A percentile compares a stretch with the other conserved stretches of the same genome.
Evolutionary conservation across 2,888 invertebrate genomes (phyloP).

Genomic region (Thyatira batis): DNA sequence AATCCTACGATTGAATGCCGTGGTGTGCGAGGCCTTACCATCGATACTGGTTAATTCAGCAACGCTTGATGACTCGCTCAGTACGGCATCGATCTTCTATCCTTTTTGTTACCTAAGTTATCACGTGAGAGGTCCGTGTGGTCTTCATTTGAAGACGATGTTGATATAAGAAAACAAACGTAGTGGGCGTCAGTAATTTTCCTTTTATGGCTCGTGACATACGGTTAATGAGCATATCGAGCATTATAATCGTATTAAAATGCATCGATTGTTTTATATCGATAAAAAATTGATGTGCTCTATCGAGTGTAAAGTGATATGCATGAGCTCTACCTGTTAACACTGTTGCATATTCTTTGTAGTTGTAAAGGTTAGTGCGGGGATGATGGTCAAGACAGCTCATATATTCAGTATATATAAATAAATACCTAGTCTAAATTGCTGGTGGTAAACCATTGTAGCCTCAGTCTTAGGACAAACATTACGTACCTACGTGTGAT

Average conservation of each 20-base stretch:
- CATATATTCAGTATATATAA: too few relatives aligned
- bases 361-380: background rate
- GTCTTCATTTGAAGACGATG: too few relatives aligned
- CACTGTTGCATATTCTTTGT: background rate
- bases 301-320: constrained; percentile 3
- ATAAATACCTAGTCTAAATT: too few relatives aligned
- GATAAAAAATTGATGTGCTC: background rate
- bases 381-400: too few relatives aligned
- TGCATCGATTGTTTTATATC: background rate
- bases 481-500: too few relatives aligned
- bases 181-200: constrained; percentile 52
- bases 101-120: too few relatives aligned
- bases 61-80: background rate
- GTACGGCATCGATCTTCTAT: constrained; percentile 35
- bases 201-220: constrained; percentile 36
- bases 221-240: constrained; percentile 21
- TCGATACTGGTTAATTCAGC: constrained; percentile 23
- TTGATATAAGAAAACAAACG: too few relatives aligned
- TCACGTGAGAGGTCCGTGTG: too few relatives aligned
- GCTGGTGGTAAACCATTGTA: too few relatives aligned
- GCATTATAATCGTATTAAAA: constrained; percentile 6
- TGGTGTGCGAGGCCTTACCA: constrained; percentile 39
- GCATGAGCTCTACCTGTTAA: background rate
- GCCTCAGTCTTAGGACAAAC: too few relatives aligned
- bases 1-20: constrained; percentile 63